Evolutionary conservation across 2,113 vertebrate species (phyloP), one percentile per base, ranked within the genome.

Genomic region (Vulpes ferrilata): DNA sequence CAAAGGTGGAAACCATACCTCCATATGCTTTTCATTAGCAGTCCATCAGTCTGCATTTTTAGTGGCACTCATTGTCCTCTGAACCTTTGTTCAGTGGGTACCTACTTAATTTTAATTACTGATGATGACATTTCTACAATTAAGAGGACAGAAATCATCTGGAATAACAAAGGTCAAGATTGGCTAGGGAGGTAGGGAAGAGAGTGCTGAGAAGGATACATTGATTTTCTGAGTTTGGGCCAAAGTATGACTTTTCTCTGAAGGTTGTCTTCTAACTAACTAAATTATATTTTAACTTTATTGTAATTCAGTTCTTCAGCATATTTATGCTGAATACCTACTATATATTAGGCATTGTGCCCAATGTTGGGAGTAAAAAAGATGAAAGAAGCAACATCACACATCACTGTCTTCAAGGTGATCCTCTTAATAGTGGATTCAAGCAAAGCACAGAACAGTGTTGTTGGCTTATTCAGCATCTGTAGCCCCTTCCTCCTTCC

Each of bases 71-170:
- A 35, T 3, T n/a, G 13, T 90, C 59, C 92, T 78, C 90, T 84
- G 43, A 38, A 79, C 20, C 23, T 95, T 91, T 85, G 9, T 93
- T 86, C 86, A 67, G 32, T 10, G 90, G 53, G 32, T 35, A 57
- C 30, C n/a, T 90, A 93, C n/a, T 93, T 84, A 62, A 92, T 92
- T 91, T 92, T 87, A 62, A 35, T 79, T 53, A 74, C 8, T 25
- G 9, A 51, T 59, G 92, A 82, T 59, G 74, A 7, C 8, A 27
- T 79, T 67, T 80, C 25, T 79, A 7, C 32, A 81, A 78, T 91
- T 88, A 35, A 90, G 60, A 96, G 74, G 53, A 32, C 43, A 80
- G 30, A 69, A 17, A 57, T 90, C 51, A 90, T 93, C 80, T 11
- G 15, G 22, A 92, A 71, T 17, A 59, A 69, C 19, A 82, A 95